Base-by-base conservation (phyloP, 2,797 vertebrate genomes). In the Hipposideros larvatus region DNA sequence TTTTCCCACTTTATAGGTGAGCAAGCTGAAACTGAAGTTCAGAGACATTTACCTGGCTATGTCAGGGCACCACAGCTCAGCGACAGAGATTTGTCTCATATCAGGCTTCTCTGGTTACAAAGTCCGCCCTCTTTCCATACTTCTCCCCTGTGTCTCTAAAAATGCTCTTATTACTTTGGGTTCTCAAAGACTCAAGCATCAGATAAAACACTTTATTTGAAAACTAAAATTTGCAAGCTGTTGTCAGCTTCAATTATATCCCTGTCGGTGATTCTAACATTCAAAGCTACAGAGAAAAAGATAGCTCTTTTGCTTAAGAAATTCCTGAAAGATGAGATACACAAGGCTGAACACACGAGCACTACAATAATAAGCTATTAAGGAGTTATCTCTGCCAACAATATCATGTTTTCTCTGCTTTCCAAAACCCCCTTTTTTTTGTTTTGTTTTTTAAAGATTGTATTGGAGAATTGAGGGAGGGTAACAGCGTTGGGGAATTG, bases 321-420 rank as follows among this genome's bases (percentile, higher is more conserved):
- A 80, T 22, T 43, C 28, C 22, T 77, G 46, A 84, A 73, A 78
- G 51, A 70, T 11, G 26, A 37, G 71, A 63, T 22, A 91, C 31
- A 55, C 24, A 94, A 77, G 15, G 2, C 41, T 65, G 34, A 83
- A 74, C 43, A 87, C 28, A 80, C 11, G 37, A 78, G 8, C 21
- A n/a, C 55, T 55, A 24, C 19, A 55, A 31, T 85, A 91, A 92
- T 41, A 91, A 91, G 80, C 24, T 26, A 31, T 18, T 91, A 74
- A 82, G 24, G 75, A 63, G 73, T 92, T 77, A 85, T 93, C 80
- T 87, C 48, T 74, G 63, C 53, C 90, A 94, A 97, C 37, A 82
- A 14, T 63, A 41, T 51, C 55, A 37, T 51, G 51, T 28, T 91
- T 80, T 59, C 61, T 65, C 41, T 86, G 48, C 31, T 87, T 91